These are phyloP conservation scores for Rhynchomys soricoides DNA, from an alignment of 2,113 vertebrate species.

Conservation along the genomic window DNA sequence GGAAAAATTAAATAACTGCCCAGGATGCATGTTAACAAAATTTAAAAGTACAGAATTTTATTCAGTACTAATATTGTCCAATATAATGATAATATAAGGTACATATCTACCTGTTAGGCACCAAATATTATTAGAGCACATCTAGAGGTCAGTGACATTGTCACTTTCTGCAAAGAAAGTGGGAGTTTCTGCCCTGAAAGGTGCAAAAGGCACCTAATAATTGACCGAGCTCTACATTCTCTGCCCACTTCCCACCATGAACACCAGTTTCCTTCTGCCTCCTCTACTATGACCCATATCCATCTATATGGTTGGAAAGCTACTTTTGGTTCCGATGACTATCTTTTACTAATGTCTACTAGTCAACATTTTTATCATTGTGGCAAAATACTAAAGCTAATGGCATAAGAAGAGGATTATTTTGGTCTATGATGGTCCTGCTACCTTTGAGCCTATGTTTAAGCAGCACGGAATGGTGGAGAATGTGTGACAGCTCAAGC, in stretches of 20 bases:
- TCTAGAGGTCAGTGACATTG: neutral
- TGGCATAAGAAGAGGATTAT: neutral
- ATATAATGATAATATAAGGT: neutral
- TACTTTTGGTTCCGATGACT: neutral
- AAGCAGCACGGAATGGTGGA: neutral
- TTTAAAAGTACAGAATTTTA: neutral
- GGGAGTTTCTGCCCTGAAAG: neutral
- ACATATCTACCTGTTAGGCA: neutral
- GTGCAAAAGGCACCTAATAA: neutral
- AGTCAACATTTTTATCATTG: neutral
- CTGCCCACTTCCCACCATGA: accelerated
- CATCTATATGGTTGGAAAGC: neutral
- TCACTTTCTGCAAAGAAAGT: neutral
- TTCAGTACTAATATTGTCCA: neutral
- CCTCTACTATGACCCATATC: neutral
- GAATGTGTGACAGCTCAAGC: too few relatives aligned
- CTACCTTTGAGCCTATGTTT: neutral
- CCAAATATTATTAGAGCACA: neutral
- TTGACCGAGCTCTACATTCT: neutral
- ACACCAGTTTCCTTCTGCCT: neutral
- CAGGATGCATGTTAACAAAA: neutral
- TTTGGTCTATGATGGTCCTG: neutral
- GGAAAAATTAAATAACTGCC: neutral
- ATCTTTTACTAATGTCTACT: neutral
- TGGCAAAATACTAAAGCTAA: neutral